phyloP scores from a whole-genome alignment of 2,888 invertebrate genomes.

The Andricus curvator region DNA sequence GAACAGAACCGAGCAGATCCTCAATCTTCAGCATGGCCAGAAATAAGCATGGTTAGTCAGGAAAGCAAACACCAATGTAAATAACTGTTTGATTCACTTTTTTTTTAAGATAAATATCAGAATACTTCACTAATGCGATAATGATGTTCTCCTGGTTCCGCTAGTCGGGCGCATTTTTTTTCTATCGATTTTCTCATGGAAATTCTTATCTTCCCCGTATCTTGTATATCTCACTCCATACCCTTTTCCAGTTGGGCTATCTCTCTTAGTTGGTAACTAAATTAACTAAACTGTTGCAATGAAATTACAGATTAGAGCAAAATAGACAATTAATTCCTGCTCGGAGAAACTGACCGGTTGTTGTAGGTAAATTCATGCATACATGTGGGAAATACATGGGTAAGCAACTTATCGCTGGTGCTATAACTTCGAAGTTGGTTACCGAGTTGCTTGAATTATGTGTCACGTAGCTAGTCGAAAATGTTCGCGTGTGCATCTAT shows the following conservation, averaged over 20 bases:
- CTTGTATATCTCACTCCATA: too few species aligned
- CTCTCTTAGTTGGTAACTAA: neutral
- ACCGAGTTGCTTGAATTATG: slow-evolving; percentile 71
- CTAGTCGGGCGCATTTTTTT: too few species aligned
- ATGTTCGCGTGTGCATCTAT: slow-evolving; percentile 22
- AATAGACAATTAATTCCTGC: slow-evolving; percentile 13
- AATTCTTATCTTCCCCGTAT: too few species aligned
- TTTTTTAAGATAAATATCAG: too few species aligned
- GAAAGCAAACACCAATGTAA: too few species aligned
- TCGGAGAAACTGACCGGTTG: slow-evolving; percentile 23
- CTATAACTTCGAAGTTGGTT: slow-evolving; percentile 70
- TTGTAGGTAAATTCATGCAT: neutral
- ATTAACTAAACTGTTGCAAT: slow-evolving; percentile 5
- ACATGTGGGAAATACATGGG: slow-evolving; percentile 21
- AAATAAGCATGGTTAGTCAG: too few species aligned
- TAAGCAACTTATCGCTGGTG: slow-evolving; percentile 46
- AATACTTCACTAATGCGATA: too few species aligned
- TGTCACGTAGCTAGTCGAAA: slow-evolving; percentile 59
- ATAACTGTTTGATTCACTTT: too few species aligned
- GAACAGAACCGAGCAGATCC: too few species aligned
- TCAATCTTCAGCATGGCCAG: too few species aligned
- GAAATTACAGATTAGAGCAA: neutral
- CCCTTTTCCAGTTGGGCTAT: neutral
- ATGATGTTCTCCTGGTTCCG: too few species aligned
- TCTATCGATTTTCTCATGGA: too few species aligned